phyloP scores from a whole-genome alignment of 2,797 vertebrate genomes.

The Karalla daura region DNA sequence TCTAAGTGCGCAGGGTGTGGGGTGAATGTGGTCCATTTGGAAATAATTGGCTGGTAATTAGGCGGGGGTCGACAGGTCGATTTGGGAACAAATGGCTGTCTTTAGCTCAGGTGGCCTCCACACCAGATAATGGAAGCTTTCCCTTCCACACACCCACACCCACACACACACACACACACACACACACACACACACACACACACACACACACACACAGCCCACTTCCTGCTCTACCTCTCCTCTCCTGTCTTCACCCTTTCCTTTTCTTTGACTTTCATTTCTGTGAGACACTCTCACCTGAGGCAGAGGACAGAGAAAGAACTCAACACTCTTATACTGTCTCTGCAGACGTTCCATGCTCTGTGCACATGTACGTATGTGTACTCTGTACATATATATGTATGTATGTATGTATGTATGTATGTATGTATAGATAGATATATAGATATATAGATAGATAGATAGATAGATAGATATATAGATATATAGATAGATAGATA shows the following conservation, averaged over 20 bases:
- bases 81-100: conserved; percentile 87
- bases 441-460: no score
- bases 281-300: no score
- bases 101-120: conserved; percentile 89
- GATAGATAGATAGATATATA: no score
- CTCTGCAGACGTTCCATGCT: no score
- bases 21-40: conserved; percentile 82
- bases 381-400: no score
- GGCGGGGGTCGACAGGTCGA: conserved; percentile 88
- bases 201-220: neutral
- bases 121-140: conserved; percentile 82
- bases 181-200: neutral
- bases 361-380: no score
- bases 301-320: neutral
- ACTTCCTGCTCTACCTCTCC: conserved; percentile 1
- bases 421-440: no score
- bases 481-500: no score
- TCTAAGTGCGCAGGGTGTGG: conserved; percentile 68
- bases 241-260: neutral
- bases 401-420: no score
- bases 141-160: conserved; percentile 43
- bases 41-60: conserved; percentile 94
- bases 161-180: no score
- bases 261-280: conserved; percentile 18
- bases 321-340: neutral